phyloP scores from a whole-genome alignment of 1,140 invertebrate genomes.

The Coenobita brevimanus region DNA sequence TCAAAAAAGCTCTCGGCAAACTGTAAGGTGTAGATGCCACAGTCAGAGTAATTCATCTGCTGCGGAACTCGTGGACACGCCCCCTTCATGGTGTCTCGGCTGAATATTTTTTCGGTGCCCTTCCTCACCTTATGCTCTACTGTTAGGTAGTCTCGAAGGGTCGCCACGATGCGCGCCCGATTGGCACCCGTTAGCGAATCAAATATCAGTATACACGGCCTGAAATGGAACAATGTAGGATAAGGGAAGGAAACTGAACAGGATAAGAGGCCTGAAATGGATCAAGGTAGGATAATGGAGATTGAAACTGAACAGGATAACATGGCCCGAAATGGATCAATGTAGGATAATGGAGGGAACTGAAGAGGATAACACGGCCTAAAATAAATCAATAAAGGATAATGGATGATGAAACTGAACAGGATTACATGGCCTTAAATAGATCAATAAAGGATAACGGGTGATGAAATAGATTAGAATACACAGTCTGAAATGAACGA shows the following conservation, averaged over 20 bases:
- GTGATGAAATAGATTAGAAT: no score
- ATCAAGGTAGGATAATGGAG: no score
- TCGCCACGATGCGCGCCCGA: constrained; percentile 87
- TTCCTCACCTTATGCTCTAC: constrained; percentile 90
- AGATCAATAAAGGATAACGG: no score
- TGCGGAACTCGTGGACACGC: constrained; percentile 92
- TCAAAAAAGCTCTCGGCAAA: constrained; percentile 96
- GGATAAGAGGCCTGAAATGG: no score
- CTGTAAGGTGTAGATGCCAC: constrained; percentile 95
- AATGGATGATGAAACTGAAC: no score
- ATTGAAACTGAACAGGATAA: no score
- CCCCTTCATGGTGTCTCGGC: constrained; percentile 87
- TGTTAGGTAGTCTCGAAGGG: constrained; percentile 89
- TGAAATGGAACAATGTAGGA: constrained; percentile 64
- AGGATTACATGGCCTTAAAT: no score
- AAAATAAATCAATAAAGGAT: no score
- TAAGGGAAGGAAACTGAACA: neutral
- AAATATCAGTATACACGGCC: constrained; percentile 94
- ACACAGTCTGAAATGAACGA: no score
- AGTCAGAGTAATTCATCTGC: constrained; percentile 97
- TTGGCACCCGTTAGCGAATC: constrained; percentile 91
- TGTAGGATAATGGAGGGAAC: no score
- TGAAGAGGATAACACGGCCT: no score
- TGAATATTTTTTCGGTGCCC: constrained; percentile 80
- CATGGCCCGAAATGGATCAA: no score